These are phyloP conservation scores for Amia ocellicauda DNA, from an alignment of 2,113 vertebrate genomes.

Conservation along the genomic window DNA sequence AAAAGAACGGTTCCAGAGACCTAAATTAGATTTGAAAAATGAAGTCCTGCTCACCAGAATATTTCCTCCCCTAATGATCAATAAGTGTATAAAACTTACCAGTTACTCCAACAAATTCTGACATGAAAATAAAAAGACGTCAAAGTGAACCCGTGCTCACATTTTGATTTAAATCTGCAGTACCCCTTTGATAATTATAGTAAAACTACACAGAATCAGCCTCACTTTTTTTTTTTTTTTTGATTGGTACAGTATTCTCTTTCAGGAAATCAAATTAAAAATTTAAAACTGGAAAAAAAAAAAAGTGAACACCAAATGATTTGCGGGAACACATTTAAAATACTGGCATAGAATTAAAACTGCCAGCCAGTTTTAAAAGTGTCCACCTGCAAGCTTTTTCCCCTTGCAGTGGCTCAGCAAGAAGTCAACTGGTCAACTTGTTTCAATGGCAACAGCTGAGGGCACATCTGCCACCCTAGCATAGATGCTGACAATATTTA, in stretches of 20 bases:
- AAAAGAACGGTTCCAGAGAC: too few relatives aligned
- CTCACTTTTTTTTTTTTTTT: conserved; percentile 11
- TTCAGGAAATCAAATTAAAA: background rate
- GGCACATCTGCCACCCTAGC: conserved; percentile 40
- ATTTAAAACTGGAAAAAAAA: too few relatives aligned
- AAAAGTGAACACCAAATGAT: background rate
- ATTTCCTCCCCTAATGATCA: too few relatives aligned
- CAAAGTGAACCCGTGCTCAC: background rate
- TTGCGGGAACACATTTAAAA: conserved; percentile 10
- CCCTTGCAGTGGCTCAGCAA: conserved; percentile 53
- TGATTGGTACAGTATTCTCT: conserved; percentile 42
- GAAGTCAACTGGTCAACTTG: conserved; percentile 40
- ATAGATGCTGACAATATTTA: conserved; percentile 52
- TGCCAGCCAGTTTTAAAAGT: background rate
- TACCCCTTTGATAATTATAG: conserved; percentile 21
- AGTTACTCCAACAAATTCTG: too few relatives aligned
- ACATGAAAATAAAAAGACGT: too few relatives aligned
- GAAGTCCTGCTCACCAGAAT: too few relatives aligned
- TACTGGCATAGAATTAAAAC: background rate
- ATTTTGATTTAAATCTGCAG: conserved; percentile 24
- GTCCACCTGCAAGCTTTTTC: conserved; percentile 21
- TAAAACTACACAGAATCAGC: conserved; percentile 10
- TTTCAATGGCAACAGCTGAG: conserved; percentile 57
- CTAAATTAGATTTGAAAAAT: too few relatives aligned
- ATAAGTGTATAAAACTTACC: too few relatives aligned